These are phyloP conservation scores for Eulemur mongoz DNA, from an alignment of 2,797 vertebrate genomes.

Conservation along the genomic window DNA sequence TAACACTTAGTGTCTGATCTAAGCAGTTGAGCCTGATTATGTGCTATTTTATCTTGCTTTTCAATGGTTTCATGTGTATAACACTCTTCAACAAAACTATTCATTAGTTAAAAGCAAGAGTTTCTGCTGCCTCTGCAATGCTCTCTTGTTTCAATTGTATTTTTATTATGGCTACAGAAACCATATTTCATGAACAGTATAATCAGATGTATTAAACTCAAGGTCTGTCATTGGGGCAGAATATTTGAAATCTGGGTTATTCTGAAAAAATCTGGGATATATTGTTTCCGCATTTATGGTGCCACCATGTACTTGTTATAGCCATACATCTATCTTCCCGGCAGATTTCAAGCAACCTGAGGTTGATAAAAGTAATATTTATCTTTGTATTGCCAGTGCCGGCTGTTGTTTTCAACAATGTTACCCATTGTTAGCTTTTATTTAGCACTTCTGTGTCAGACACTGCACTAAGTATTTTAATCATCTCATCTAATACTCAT, in stretches of 20 bases:
- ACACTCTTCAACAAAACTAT: not conserved
- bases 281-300: not conserved
- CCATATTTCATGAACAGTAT: slow-evolving; percentile 17
- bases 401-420: not conserved
- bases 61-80: not conserved
- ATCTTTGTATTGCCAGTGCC: not conserved
- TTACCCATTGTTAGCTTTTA: not conserved
- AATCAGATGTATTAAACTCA: not conserved
- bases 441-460: not conserved
- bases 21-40: not conserved
- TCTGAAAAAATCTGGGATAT: not conserved
- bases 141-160: not conserved
- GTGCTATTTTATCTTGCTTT: slow-evolving; percentile 16
- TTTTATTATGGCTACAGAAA: not conserved
- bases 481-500: not conserved
- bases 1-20: not conserved
- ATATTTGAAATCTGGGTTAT: slow-evolving; percentile 2
- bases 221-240: not conserved
- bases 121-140: not conserved
- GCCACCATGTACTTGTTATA: not conserved
- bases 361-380: not conserved
- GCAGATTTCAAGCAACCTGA: not conserved
- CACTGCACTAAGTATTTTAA: not conserved
- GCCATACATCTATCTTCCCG: not conserved
- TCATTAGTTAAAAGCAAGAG: not conserved